Base-by-base conservation (phyloP, 2,113 vertebrate genomes). In the Scytalopus superciliaris region DNA sequence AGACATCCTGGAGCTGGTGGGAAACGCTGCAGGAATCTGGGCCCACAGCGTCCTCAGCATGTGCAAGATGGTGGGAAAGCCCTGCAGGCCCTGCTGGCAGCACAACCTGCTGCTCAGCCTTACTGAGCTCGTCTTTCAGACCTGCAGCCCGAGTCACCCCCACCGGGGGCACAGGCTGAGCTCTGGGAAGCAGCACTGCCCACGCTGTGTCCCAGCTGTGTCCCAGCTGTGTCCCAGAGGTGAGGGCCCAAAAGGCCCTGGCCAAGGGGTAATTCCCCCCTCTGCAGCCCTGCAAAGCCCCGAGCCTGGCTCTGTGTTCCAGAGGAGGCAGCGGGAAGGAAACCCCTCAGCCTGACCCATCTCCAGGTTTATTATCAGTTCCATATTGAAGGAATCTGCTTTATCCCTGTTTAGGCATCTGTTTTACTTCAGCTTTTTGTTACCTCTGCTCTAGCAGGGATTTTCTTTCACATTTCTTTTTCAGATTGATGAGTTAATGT, bases 401-500 rank as follows among this genome's bases (percentile, higher is more conserved):
- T 92, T 27, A 85, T 28, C 53, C 73, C 40, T 52, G 23, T 52
- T 76, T 23, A 69, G 37, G 67, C 94, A 91, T 91, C 93, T 93
- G 87, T 16, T 95, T 87, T 23, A 25, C 74, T 95, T 93, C 95
- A 93, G 84, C 55, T 90, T 90, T 94, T 73, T 87, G 84, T 62
- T 87, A 85, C 84, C 87, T 93, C 87, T 87, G n/a, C 67, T 64
- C 23, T 7, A 53, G 62, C 44, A 53, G 2, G n/a, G 67, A 39
- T 87, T 69, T 78, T 74, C 84, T 95, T 94, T 60, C 55, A 35
- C 78, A 11, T 35, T 39, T 9, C 47, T 49, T 42, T 30, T 24
- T 69, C 1, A 8, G 70, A 77, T 59, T 45, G 72, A 80, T 63
- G 82, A 80, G 55, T 69, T 90, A 47, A 73, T 89, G 62, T 24